Conservation (phyloP, 1,140 invertebrate genomes). For the Pseudachorutes palmiensis region DNA sequence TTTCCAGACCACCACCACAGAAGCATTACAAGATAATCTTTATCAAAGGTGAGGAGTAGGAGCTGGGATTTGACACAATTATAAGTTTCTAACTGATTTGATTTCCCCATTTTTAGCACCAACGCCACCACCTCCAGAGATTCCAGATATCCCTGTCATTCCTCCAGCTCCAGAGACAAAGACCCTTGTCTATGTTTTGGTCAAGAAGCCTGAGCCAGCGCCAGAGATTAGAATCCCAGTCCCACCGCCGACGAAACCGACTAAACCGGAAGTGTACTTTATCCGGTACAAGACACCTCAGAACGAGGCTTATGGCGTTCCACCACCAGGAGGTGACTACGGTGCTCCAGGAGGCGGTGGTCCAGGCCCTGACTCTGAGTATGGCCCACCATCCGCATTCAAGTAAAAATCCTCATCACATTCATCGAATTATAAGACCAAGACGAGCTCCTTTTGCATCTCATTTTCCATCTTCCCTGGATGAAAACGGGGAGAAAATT, state of each 20-base stretch:
- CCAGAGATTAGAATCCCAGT: slow-evolving; percentile 68
- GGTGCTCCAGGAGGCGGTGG: slow-evolving; percentile 15
- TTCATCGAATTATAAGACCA: not conserved
- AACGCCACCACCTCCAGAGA: slow-evolving; percentile 66
- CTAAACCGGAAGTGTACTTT: slow-evolving; percentile 64
- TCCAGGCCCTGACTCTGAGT: slow-evolving; percentile 18
- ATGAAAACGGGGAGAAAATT: no score
- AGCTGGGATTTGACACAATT: no score
- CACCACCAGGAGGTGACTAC: slow-evolving; percentile 19
- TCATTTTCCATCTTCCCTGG: no score
- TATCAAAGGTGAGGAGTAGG: no score
- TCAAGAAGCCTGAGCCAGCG: slow-evolving; percentile 75
- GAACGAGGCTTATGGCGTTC: slow-evolving; percentile 48
- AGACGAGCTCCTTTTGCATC: not conserved
- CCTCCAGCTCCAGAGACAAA: slow-evolving; percentile 75
- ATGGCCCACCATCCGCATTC: slow-evolving; percentile 24
- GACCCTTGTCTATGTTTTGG: slow-evolving; percentile 69
- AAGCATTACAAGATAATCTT: slow-evolving; percentile 86
- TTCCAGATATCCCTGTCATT: slow-evolving; percentile 61
- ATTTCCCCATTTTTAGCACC: no score
- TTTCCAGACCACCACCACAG: slow-evolving; percentile 54
- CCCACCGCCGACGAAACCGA: slow-evolving; percentile 62
- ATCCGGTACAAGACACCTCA: slow-evolving; percentile 71
- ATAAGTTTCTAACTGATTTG: no score
- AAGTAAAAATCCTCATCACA: slow-evolving; percentile 14